Base-by-base conservation (phyloP, 1,140 invertebrate species). In the Cherax destructor region DNA sequence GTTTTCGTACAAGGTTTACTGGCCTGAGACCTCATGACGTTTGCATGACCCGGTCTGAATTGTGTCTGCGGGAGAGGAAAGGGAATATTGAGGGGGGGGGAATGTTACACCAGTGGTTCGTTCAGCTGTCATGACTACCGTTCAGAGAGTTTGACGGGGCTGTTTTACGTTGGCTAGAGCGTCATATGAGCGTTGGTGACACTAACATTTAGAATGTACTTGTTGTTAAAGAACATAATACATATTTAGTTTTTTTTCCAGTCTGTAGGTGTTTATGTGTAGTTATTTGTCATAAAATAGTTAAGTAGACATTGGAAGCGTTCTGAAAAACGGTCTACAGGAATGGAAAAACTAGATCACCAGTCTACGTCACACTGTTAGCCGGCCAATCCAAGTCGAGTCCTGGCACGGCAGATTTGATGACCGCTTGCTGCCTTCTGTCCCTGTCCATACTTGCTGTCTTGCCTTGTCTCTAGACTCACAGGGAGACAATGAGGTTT, bases 41-140 rank as follows among this genome's bases (percentile, higher is more conserved):
- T 77, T 86, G 69, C 84, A 86, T 77, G 84, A 77, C 50, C 84
- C 72, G 72, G 52, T 10, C 80, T 83, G 24, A 83, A 30, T 24
- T 79, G 47, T 79, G 11, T 21, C 47, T 16, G 18, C 30, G 30
- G 30, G 30, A 41, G 30, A 41, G 30, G 30, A 2, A 2, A 2
- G 30, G 30, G 30, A 41, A 41, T 41, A 41, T 41, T 41, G 30
- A 41, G 0, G 30, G 30, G 30, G 30, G 30, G 30, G 30, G 30
- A 2, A 41, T 41, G 30, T 41, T 59, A 16, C 56, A 9, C 9
- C 56, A 59, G 9, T 59, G 56, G 56, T 59, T 59, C 9, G 56
- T 59, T 59, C 56, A 59, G 56, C 16, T 59, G 56, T 59, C 16
- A 59, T 59, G 56, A 59, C 3, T 41, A 41, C 30, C 30, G 30